phyloP scores from a whole-genome alignment of 2,113 vertebrate genomes.

The Suncus etruscus region DNA sequence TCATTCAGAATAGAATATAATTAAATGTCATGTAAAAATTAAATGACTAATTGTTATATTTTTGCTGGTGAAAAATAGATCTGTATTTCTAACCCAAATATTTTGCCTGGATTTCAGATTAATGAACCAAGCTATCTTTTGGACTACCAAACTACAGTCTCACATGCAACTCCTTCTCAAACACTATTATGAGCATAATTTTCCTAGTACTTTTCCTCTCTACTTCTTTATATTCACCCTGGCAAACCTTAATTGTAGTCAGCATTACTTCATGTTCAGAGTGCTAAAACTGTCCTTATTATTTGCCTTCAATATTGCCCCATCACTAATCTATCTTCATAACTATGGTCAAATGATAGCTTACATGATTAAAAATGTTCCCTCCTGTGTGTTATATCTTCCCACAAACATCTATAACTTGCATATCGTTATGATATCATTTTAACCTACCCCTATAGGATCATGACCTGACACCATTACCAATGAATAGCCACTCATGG shows the following conservation, averaged over 20 bases:
- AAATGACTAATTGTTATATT: slow-evolving; percentile 2
- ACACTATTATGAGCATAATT: too few species aligned
- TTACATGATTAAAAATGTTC: background rate
- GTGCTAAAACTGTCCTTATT: background rate
- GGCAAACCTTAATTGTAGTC: background rate
- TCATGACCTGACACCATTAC: background rate
- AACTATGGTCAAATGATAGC: background rate
- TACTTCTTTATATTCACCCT: background rate
- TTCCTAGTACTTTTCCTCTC: background rate
- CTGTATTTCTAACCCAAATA: slow-evolving; percentile 2
- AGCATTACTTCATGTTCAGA: background rate
- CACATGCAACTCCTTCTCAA: slow-evolving; percentile 3
- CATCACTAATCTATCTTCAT: background rate
- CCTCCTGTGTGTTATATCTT: background rate
- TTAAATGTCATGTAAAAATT: slow-evolving; percentile 39
- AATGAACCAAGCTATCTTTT: background rate
- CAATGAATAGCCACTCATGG: background rate
- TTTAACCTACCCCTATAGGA: background rate
- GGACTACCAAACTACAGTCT: background rate
- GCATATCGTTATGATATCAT: background rate
- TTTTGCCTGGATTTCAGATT: background rate
- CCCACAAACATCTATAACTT: background rate
- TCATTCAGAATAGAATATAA: background rate
- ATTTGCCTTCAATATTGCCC: slow-evolving; percentile 27
- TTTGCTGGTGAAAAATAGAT: background rate